Evolutionary conservation across 1,140 invertebrate species (phyloP), one percentile per base, ranked within the genome.

Genomic region (Pogonognathellus flavescens): DNA sequence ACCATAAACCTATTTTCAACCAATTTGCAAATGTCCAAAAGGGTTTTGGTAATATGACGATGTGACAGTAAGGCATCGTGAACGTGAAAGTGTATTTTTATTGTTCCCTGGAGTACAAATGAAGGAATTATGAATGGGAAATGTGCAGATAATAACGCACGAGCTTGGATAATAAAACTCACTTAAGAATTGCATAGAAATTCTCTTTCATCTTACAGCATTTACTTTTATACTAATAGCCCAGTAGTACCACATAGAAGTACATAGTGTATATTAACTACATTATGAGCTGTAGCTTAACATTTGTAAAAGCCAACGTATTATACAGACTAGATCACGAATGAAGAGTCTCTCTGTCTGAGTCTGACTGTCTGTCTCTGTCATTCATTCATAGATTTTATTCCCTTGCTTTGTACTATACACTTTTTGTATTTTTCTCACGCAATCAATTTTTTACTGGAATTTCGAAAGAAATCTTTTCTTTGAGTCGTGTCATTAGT

Each of bases 381-480:
- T 50, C 1, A n/a, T 10, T 76, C 31, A 41, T 41, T 41, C 31
- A 41, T 3, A 41, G 31, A 41, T 41, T 41, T 41, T 41, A 41
- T 41, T 16, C 49, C 14, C 66, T 25, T 31, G 62, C 22, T 9
- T 14, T 22, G 2, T 4, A 25, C 49, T 41, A 16, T 49, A 5
- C 14, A 41, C 31, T 72, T 76, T 76, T 49, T 49, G 31, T 49
- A 14, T 49, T 49, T 76, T 76, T 6, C n/a, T 14, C 70, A 76
- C 70, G 70, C 70, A 76, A 76, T 31, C 31, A 31, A 41, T 50
- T 76, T 76, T 76, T 76, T 76, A 31, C 70, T 8, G 70, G 70
- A 76, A n/a, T 76, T 76, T 76, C 31, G 70, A 41, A 41, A 50
- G n/a, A 6, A 11, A 13, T 57, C 2, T 10, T 57, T 57, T 13